A percentile compares a stretch with the other conserved stretches of the same genome.
These are phyloP conservation scores for Emydura subglobosa DNA, from an alignment of 2,113 vertebrate genomes.

Conservation along the genomic window DNA sequence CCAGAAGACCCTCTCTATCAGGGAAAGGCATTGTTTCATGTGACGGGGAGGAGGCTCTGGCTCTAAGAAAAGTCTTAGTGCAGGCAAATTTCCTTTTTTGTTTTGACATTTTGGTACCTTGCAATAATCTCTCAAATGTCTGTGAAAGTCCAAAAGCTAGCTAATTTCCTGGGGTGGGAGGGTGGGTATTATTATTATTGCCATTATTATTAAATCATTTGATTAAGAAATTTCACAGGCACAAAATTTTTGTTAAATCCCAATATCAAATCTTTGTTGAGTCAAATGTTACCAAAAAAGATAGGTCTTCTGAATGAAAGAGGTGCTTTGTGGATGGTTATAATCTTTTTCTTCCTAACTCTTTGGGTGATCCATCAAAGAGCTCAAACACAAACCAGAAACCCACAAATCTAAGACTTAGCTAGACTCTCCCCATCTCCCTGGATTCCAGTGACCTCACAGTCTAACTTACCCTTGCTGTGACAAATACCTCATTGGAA, in stretches of 20 bases:
- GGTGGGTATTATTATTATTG: background rate
- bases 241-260: background rate
- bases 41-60: background rate
- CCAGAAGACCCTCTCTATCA: background rate
- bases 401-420: background rate
- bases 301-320: background rate
- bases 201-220: background rate
- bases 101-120: background rate
- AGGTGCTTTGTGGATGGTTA: background rate
- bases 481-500: background rate
- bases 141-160: background rate
- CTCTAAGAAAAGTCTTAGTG: background rate
- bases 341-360: background rate
- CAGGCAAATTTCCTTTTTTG: background rate
- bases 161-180: background rate
- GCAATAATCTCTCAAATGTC: background rate
- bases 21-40: background rate
- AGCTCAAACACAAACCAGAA: background rate
- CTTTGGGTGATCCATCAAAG: background rate
- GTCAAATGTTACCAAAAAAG: background rate
- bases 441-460: rapidly evolving
- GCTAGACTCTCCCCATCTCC: background rate
- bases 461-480: background rate
- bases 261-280: background rate
- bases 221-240: background rate